These are phyloP conservation scores for Cherax quadricarinatus DNA, from an alignment of 1,140 invertebrate species.

Conservation along the genomic window DNA sequence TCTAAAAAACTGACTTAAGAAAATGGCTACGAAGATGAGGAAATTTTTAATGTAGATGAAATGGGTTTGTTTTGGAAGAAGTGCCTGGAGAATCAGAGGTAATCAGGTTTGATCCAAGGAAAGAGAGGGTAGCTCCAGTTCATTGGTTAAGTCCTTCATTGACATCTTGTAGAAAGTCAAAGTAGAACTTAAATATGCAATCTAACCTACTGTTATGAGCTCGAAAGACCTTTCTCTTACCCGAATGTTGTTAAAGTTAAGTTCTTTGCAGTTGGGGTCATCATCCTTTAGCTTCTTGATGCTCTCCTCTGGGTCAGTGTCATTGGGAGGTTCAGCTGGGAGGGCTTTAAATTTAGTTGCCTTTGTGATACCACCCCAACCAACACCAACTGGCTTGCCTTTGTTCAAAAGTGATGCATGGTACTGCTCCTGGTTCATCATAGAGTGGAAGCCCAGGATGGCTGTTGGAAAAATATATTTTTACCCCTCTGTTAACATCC, in stretches of 20 bases:
- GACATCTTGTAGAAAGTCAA: too few species aligned
- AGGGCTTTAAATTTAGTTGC: slow-evolving; percentile 93
- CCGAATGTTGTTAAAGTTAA: slow-evolving; percentile 99
- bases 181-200: too few species aligned
- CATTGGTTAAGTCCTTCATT: too few species aligned
- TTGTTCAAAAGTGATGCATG: slow-evolving; percentile 96
- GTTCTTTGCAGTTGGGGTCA: slow-evolving; percentile 89
- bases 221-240: slow-evolving; percentile 77
- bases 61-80: too few species aligned
- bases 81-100: too few species aligned
- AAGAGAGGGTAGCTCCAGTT: too few species aligned
- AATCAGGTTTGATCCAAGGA: too few species aligned
- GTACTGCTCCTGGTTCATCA: slow-evolving; percentile 99
- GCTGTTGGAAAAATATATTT: slow-evolving; percentile 81
- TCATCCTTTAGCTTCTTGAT: slow-evolving; percentile 92
- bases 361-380: slow-evolving; percentile 96
- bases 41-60: too few species aligned
- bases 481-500: not conserved
- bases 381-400: slow-evolving; percentile 88
- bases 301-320: slow-evolving; percentile 93
- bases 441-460: slow-evolving; percentile 99
- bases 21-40: too few species aligned
- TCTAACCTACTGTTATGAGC: too few species aligned
- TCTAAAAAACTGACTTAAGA: too few species aligned
- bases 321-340: slow-evolving; percentile 94